Conservation (phyloP, 2,797 vertebrate species). For the Pseudochirops cupreus region DNA sequence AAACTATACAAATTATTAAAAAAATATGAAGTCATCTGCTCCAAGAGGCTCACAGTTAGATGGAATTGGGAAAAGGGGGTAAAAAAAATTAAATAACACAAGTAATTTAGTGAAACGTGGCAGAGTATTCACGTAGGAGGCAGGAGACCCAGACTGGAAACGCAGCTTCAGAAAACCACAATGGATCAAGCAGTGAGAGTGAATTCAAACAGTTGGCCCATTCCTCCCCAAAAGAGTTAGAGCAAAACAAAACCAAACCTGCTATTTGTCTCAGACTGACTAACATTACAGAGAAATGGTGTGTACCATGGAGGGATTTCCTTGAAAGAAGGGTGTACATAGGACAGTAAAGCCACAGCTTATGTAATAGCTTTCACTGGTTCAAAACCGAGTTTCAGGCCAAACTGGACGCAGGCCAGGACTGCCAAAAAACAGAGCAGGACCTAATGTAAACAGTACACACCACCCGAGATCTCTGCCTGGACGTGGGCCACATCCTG, state of each 20-base stretch:
- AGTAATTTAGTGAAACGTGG: not conserved
- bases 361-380: not conserved
- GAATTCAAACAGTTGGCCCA: not conserved
- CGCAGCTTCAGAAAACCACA: not conserved
- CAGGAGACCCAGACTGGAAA: not conserved
- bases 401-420: not conserved
- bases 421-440: not conserved
- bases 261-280: not conserved
- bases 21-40: not conserved
- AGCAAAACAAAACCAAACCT: not conserved
- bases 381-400: not conserved
- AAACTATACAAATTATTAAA: not conserved
- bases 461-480: not conserved
- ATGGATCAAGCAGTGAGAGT: not conserved
- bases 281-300: not conserved
- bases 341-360: not conserved
- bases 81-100: not conserved
- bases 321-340: not conserved
- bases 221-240: not conserved
- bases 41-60: not conserved
- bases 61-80: not conserved
- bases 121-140: not conserved
- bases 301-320: not conserved
- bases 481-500: conserved; percentile 25
- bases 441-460: not conserved